A percentile compares a stretch with the other conserved stretches of the same genome.
These are phyloP conservation scores for Drosophila tropicalis DNA, from an alignment of 1,140 invertebrate species.

Conservation along the genomic window DNA sequence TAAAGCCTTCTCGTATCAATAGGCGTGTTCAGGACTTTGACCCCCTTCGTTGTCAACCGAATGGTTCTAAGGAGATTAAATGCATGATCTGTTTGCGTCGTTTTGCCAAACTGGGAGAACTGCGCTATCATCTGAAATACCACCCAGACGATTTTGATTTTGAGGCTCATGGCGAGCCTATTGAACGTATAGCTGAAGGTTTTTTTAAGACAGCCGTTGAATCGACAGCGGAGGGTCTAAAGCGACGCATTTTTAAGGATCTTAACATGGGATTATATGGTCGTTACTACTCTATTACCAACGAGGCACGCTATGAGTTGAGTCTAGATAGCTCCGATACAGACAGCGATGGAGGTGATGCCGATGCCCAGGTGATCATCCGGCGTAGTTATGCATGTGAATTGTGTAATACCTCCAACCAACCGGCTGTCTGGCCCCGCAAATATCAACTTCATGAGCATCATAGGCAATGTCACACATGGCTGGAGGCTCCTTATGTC, in stretches of 20 bases:
- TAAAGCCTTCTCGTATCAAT: conserved; percentile 58
- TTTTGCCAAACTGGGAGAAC: conserved; percentile 56
- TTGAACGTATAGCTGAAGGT: conserved; percentile 66
- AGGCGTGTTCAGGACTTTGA: conserved; percentile 60
- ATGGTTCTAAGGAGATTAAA: conserved; percentile 65
- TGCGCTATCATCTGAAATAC: conserved; percentile 48
- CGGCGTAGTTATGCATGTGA: conserved; percentile 62
- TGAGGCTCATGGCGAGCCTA: conserved; percentile 58
- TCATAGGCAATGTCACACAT: conserved; percentile 60
- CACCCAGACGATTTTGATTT: conserved; percentile 61
- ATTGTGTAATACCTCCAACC: conserved; percentile 42
- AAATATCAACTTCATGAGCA: conserved; percentile 72
- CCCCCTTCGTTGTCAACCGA: conserved; percentile 58
- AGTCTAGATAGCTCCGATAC: conserved; percentile 70
- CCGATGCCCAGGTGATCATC: conserved; percentile 53
- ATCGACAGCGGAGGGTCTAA: conserved; percentile 53
- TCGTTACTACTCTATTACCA: conserved; percentile 70
- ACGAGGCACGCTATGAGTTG: conserved; percentile 69
- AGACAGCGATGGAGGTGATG: conserved; percentile 58
- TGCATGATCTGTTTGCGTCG: conserved; percentile 67
- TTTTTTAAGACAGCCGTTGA: conserved; percentile 70
- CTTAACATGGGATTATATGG: conserved; percentile 52
- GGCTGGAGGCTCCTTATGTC: conserved; percentile 67
- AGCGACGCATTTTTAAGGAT: conserved; percentile 53
- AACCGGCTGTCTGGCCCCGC: conserved; percentile 46